These are phyloP conservation scores for Netelia melanura DNA, from an alignment of 2,888 invertebrate species.

Conservation along the genomic window DNA sequence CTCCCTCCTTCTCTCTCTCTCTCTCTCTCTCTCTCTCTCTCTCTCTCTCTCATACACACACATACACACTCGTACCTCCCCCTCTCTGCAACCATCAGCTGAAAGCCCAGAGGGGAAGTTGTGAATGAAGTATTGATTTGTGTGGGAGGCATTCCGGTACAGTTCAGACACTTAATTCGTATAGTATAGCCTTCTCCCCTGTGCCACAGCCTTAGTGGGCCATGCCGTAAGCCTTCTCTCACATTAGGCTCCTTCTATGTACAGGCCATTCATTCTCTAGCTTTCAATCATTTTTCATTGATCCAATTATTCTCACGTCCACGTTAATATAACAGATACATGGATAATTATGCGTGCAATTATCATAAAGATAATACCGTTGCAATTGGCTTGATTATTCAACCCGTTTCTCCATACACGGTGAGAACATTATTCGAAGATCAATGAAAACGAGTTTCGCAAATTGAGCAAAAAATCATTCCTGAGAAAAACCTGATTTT, in stretches of 20 bases:
- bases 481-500: neutral
- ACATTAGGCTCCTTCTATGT: constrained; percentile 32
- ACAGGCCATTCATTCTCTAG: constrained; percentile 58
- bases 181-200: constrained; percentile 45
- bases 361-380: too few relatives aligned
- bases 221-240: constrained; percentile 56
- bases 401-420: too few relatives aligned
- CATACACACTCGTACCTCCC: neutral
- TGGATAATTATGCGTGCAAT: too few relatives aligned
- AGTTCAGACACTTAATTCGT: constrained; percentile 71
- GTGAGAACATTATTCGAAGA: constrained; percentile 11
- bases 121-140: constrained; percentile 83
- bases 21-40: neutral
- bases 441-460: constrained; percentile 8
- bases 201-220: constrained; percentile 58
- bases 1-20: constrained; percentile 16
- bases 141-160: constrained; percentile 75
- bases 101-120: constrained; percentile 73
- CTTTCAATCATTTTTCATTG: constrained; percentile 46
- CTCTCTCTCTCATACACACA: neutral
- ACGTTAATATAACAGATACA: too few relatives aligned
- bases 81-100: constrained; percentile 64
- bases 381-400: too few relatives aligned
- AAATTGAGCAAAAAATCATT: too few relatives aligned
- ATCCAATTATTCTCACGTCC: too few relatives aligned